These are phyloP conservation scores for Zaprionus kolodkinae DNA, from an alignment of 1,140 invertebrate genomes.

Conservation along the genomic window DNA sequence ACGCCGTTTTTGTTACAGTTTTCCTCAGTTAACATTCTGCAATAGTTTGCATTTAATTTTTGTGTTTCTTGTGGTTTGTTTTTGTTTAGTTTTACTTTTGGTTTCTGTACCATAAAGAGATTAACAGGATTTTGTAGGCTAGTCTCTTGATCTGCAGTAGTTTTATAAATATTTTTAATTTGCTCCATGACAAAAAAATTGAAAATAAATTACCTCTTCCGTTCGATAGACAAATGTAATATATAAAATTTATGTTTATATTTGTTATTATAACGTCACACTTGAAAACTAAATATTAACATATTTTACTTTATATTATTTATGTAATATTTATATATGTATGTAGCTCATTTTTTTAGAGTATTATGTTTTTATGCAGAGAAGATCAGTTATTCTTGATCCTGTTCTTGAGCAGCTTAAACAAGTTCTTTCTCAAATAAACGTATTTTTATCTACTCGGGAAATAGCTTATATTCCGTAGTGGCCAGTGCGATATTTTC, in stretches of 20 bases:
- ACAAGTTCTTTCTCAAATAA: background rate
- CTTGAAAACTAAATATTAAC: too few species aligned
- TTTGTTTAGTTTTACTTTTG: constrained; percentile 34
- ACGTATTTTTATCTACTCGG: background rate
- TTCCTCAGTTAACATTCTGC: constrained; percentile 63
- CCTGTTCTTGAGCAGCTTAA: background rate
- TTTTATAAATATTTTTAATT: too few species aligned
- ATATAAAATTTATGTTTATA: too few species aligned
- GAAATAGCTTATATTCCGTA: background rate
- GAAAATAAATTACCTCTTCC: too few species aligned
- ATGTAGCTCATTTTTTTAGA: too few species aligned
- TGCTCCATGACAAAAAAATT: too few species aligned
- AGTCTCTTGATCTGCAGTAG: constrained; percentile 33
- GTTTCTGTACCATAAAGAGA: constrained; percentile 51
- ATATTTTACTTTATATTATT: too few species aligned
- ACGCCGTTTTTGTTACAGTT: constrained; percentile 50
- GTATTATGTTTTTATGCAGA: too few species aligned
- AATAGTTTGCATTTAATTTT: constrained; percentile 47
- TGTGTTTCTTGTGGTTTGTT: constrained; percentile 20
- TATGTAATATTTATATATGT: too few species aligned
- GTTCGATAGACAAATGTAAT: too few species aligned
- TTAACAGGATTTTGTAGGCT: constrained; percentile 67
- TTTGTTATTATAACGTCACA: too few species aligned
- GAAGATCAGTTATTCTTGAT: background rate
- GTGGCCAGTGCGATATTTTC: too few species aligned